Evolutionary conservation across 2,113 vertebrate species (phyloP).

Genomic region (Odocoileus hemionus): DNA sequence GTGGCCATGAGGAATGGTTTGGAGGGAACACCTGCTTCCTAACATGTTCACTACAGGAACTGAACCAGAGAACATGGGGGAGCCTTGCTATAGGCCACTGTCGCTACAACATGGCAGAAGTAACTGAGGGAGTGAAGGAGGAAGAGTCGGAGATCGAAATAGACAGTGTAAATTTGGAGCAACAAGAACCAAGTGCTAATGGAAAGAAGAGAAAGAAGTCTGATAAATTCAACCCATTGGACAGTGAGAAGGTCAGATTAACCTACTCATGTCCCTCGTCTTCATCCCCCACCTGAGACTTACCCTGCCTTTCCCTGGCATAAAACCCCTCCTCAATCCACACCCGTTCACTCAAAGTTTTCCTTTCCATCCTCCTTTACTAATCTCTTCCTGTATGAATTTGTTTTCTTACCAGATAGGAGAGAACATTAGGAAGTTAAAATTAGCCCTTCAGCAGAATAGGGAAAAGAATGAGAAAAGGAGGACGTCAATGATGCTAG

Average conservation of each 20-base stretch:
- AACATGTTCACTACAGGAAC: neutral
- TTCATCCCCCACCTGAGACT: no score
- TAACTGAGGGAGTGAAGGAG: accelerated
- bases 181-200: accelerated
- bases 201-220: neutral
- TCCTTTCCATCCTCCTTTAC: neutral
- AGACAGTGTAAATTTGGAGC: accelerated
- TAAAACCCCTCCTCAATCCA: neutral
- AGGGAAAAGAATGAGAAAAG: accelerated
- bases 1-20: neutral
- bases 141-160: neutral
- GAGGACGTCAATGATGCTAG: accelerated
- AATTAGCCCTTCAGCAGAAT: accelerated
- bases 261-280: neutral
- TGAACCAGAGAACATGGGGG: neutral
- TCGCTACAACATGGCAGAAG: neutral
- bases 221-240: neutral
- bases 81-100: no score
- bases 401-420: neutral
- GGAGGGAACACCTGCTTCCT: neutral
- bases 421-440: accelerated
- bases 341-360: neutral
- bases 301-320: neutral
- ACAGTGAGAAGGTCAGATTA: neutral
- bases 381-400: neutral